phyloP scores from a whole-genome alignment of 1,140 invertebrate genomes.

The Ceratoteleas bidentatus region DNA sequence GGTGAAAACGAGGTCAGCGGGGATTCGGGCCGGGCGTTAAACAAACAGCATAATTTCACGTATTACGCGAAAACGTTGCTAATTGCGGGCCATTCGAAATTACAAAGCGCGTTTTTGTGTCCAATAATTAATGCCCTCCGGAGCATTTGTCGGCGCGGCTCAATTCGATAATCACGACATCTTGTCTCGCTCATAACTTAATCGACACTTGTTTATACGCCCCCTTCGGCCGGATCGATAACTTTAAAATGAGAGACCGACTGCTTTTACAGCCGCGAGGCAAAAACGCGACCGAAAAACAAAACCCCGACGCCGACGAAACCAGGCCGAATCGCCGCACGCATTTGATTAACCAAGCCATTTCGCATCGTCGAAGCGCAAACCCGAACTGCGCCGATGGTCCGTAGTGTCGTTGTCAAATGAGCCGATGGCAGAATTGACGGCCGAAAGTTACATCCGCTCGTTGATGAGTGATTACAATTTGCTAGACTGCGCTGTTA shows the following conservation, averaged over 20 bases:
- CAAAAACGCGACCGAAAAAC: slow-evolving; percentile 6
- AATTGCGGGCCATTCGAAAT: slow-evolving; percentile 13
- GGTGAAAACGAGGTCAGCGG: slow-evolving; percentile 34
- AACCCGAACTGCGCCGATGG: too few species aligned
- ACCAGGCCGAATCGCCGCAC: not conserved
- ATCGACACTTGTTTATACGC: slow-evolving; percentile 43
- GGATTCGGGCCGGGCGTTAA: slow-evolving; percentile 21
- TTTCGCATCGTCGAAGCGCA: not conserved
- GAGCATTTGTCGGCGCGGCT: slow-evolving; percentile 12
- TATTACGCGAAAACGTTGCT: slow-evolving; percentile 5
- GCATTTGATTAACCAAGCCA: slow-evolving; percentile 6
- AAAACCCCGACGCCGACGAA: not conserved
- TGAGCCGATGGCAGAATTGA: too few species aligned
- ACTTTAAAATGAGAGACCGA: slow-evolving; percentile 39
- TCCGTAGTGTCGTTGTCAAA: too few species aligned
- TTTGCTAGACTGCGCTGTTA: too few species aligned
- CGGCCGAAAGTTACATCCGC: too few species aligned
- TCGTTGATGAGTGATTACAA: too few species aligned
- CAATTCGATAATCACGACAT: slow-evolving; percentile 23
- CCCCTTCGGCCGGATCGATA: slow-evolving; percentile 31
- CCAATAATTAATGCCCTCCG: slow-evolving; percentile 5
- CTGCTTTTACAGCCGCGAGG: not conserved
- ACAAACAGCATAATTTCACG: slow-evolving; percentile 17
- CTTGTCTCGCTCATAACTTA: slow-evolving; percentile 20
- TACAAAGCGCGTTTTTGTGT: slow-evolving; percentile 13